phyloP scores from a whole-genome alignment of 2,113 vertebrate genomes.

The Nymphicus hollandicus region DNA sequence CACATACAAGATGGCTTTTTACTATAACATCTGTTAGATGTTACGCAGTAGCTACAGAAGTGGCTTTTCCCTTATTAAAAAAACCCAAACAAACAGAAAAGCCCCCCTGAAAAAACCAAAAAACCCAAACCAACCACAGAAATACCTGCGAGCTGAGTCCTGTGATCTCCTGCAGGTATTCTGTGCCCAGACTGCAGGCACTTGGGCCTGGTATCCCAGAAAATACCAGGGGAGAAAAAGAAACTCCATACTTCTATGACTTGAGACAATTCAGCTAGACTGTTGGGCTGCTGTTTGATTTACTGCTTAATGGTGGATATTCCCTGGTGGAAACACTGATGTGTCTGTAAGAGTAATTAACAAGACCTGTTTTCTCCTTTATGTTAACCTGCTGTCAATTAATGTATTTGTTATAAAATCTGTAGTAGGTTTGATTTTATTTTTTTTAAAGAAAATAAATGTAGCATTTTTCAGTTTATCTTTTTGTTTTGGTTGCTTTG shows the following conservation, averaged over 20 bases:
- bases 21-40: not conserved
- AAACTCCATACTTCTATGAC: not conserved
- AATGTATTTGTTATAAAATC: not conserved
- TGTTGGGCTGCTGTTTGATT: not conserved
- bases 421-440: not conserved
- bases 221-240: not conserved
- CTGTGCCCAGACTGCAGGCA: not conserved
- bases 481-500: not conserved
- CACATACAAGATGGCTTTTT: not conserved
- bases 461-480: not conserved
- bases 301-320: slow-evolving; percentile 13
- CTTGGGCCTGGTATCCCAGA: not conserved
- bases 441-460: not conserved
- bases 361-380: not conserved
- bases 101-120: not conserved
- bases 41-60: not conserved
- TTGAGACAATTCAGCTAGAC: not conserved
- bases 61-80: not conserved
- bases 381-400: not conserved
- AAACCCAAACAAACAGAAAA: not conserved
- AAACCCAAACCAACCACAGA: not conserved
- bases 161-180: not conserved
- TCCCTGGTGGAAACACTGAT: slow-evolving; percentile 29
- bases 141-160: not conserved
- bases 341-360: not conserved